Percentiles rank a stretch among this genome's conserved stretches.
These are phyloP conservation scores for Hypsopygia costalis DNA, from an alignment of 2,888 invertebrate species.

Conservation along the genomic window DNA sequence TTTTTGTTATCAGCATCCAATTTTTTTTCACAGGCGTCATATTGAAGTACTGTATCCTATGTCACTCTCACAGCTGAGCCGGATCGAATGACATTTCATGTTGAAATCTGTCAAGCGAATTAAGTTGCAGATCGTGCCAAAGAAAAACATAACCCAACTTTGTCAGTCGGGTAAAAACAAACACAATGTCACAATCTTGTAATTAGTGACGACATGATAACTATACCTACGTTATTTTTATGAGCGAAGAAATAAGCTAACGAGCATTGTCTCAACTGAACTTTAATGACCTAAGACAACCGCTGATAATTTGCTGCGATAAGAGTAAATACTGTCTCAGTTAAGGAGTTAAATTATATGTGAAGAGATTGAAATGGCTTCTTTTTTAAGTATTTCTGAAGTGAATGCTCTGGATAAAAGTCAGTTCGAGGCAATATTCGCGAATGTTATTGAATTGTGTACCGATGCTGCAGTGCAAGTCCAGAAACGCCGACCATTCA, in stretches of 20 bases:
- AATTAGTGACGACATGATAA: background rate
- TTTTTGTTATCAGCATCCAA: too few relatives aligned
- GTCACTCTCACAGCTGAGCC: too few relatives aligned
- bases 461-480: slow-evolving; percentile 74
- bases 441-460: slow-evolving; percentile 83
- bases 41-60: too few relatives aligned
- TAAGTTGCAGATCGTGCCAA: too few relatives aligned
- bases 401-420: slow-evolving; percentile 75
- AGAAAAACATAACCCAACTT: too few relatives aligned
- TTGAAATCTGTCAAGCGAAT: too few relatives aligned
- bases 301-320: slow-evolving; percentile 6
- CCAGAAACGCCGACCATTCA: slow-evolving; percentile 74
- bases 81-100: too few relatives aligned
- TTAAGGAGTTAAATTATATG: slow-evolving; percentile 19
- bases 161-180: too few relatives aligned
- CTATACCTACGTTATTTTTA: background rate
- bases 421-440: slow-evolving; percentile 79
- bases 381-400: slow-evolving; percentile 56
- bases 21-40: too few relatives aligned
- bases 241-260: background rate
- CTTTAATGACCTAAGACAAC: slow-evolving; percentile 40
- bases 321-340: slow-evolving; percentile 13
- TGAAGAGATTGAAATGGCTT: slow-evolving; percentile 14
- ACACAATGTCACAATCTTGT: too few relatives aligned
- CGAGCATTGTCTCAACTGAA: slow-evolving; percentile 28